These are phyloP conservation scores for Trachymyrmex septentrionalis DNA, from an alignment of 1,140 invertebrate species.

Conservation along the genomic window DNA sequence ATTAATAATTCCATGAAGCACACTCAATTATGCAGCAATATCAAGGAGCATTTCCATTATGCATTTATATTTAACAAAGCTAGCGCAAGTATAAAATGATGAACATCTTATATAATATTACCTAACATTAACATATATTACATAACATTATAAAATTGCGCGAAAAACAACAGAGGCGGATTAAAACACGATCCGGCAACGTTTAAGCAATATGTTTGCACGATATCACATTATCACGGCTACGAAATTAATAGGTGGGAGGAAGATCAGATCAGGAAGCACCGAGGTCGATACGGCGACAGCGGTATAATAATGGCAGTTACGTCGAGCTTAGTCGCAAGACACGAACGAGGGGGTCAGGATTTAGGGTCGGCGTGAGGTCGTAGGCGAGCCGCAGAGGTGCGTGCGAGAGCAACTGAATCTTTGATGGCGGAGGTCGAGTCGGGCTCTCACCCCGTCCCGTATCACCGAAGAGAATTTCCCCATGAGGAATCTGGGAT, in stretches of 20 bases:
- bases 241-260: slow-evolving; percentile 52
- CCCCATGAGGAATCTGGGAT: slow-evolving; percentile 68
- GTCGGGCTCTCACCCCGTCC: slow-evolving; percentile 45
- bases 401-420: slow-evolving; percentile 80
- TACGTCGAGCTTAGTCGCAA: slow-evolving; percentile 46
- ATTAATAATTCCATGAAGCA: not conserved
- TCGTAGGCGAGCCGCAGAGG: slow-evolving; percentile 74
- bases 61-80: slow-evolving; percentile 41
- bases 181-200: slow-evolving; percentile 6
- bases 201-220: slow-evolving; percentile 14
- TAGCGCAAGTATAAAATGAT: not conserved
- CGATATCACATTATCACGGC: slow-evolving; percentile 43
- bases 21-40: slow-evolving; percentile 1
- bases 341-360: slow-evolving; percentile 55
- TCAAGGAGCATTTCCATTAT: not conserved
- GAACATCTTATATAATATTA: no score
- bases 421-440: slow-evolving; percentile 80
- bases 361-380: slow-evolving; percentile 75
- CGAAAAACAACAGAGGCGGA: not conserved
- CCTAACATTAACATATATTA: no score
- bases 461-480: slow-evolving; percentile 40
- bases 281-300: slow-evolving; percentile 54
- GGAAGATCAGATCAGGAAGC: slow-evolving; percentile 39
- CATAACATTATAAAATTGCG: not conserved
- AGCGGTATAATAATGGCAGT: slow-evolving; percentile 65